Percentiles rank a stretch among this genome's conserved stretches.
These are phyloP conservation scores for Fopius arisanus DNA, from an alignment of 1,140 invertebrate species.

Conservation along the genomic window DNA sequence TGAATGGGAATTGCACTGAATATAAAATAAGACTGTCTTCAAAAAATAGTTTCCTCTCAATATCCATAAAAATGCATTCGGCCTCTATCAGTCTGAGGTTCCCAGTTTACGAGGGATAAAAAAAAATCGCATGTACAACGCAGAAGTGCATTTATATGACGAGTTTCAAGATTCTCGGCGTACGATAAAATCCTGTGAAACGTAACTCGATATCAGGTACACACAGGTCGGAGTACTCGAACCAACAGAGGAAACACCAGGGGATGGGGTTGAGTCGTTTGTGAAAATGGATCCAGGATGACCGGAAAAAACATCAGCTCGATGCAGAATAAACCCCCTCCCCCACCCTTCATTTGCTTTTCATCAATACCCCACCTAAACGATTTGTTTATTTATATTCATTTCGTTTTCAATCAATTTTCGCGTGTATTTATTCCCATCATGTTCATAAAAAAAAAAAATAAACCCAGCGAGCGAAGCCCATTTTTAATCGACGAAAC, in stretches of 20 bases:
- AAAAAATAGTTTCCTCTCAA: not conserved
- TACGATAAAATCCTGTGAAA: slow-evolving; percentile 5
- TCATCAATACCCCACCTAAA: not conserved
- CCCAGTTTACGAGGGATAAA: not conserved
- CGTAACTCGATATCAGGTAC: slow-evolving; percentile 11
- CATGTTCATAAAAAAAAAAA: not conserved
- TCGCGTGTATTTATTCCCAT: not conserved
- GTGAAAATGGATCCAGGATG: slow-evolving; percentile 27
- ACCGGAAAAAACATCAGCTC: not conserved
- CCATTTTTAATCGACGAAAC: not conserved
- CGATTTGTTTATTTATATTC: not conserved
- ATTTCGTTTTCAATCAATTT: not conserved
- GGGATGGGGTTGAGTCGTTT: not conserved
- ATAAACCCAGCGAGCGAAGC: not conserved
- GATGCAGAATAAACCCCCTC: not conserved
- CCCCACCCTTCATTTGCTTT: not conserved
- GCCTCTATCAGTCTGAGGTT: not conserved
- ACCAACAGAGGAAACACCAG: not conserved
- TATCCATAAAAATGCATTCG: too few species aligned
- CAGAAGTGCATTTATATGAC: not conserved
- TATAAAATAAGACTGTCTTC: not conserved
- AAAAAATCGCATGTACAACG: not conserved
- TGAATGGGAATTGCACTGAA: too few species aligned
- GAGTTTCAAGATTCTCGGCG: not conserved
- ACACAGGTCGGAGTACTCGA: not conserved